Percentiles rank a stretch among this genome's conserved stretches.
Evolutionary conservation across 92 coral and sea anemone genomes (phyloP).

Genomic region (Hydrozoanthus gracilis): DNA sequence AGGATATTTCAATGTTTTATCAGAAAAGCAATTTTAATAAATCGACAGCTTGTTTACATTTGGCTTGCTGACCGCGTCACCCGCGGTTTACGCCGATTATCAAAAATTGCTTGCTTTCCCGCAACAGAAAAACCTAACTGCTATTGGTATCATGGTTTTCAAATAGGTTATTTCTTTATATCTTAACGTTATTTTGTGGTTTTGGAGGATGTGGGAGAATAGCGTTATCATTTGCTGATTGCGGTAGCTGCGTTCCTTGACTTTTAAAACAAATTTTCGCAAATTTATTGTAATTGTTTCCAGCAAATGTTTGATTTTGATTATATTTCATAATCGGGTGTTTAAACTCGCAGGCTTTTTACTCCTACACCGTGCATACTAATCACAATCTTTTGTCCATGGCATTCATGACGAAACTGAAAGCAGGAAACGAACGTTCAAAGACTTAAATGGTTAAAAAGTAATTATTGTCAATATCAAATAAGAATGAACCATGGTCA

Average conservation of each 20-base stretch:
- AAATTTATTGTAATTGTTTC: too few species aligned
- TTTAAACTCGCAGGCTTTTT: too few species aligned
- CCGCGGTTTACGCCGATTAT: constrained; percentile 12
- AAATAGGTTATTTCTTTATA: not conserved
- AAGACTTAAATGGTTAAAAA: too few species aligned
- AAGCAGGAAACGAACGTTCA: too few species aligned
- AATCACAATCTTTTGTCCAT: too few species aligned
- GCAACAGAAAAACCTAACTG: constrained; percentile 4
- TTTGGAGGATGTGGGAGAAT: not conserved
- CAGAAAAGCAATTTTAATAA: constrained; percentile 18
- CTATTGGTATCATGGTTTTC: not conserved
- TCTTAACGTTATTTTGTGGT: constrained; percentile 20
- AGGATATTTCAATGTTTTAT: constrained; percentile 13
- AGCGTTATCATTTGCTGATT: not conserved
- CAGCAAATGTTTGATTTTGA: too few species aligned
- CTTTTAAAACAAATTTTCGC: not conserved
- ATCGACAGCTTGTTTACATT: constrained; percentile 40
- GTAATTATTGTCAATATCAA: too few species aligned
- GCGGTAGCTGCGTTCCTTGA: not conserved
- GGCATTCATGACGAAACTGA: too few species aligned
- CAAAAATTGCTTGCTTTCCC: constrained; percentile 1
- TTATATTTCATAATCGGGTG: too few species aligned
- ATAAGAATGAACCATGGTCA: too few species aligned
- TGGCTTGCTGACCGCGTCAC: constrained; percentile 23
- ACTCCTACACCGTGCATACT: too few species aligned